phyloP scores from a whole-genome alignment of 1,140 invertebrate species.

The Pseudachorutes palmiensis region DNA sequence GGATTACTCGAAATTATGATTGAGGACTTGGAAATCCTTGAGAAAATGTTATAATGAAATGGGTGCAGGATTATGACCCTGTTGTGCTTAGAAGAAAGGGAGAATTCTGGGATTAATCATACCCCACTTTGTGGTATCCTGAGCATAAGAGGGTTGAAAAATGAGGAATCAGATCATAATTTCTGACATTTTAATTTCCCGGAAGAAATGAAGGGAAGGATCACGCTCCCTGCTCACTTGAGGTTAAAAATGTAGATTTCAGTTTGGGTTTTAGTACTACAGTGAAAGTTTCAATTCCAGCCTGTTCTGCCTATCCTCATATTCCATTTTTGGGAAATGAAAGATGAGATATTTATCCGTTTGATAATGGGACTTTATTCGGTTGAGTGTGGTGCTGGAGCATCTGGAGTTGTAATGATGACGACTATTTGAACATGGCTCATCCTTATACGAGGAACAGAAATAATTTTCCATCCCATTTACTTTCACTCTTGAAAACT shows the following conservation, averaged over 20 bases:
- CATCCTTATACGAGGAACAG: constrained; percentile 14
- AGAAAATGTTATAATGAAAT: too few relatives aligned
- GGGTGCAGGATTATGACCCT: neutral
- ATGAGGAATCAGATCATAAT: neutral
- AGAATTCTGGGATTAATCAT: neutral
- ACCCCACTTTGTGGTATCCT: too few relatives aligned
- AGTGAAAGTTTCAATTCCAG: too few relatives aligned
- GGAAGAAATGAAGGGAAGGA: neutral
- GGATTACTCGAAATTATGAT: too few relatives aligned
- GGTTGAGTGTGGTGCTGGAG: neutral
- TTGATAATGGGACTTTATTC: neutral
- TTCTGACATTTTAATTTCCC: neutral
- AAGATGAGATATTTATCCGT: constrained; percentile 6
- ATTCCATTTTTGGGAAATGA: neutral
- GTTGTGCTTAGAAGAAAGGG: neutral
- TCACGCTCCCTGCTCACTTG: neutral
- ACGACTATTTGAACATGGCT: constrained; percentile 24
- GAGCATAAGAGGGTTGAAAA: neutral
- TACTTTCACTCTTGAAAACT: constrained; percentile 17
- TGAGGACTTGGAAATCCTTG: too few relatives aligned
- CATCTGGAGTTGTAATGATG: constrained; percentile 26
- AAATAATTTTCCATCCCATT: constrained; percentile 30
- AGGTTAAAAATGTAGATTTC: too few relatives aligned
- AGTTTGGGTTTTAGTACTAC: too few relatives aligned
- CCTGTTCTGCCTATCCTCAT: neutral